Evolutionary conservation across 2,888 invertebrate genomes (phyloP).

Genomic region (Stenodema calcarata): DNA sequence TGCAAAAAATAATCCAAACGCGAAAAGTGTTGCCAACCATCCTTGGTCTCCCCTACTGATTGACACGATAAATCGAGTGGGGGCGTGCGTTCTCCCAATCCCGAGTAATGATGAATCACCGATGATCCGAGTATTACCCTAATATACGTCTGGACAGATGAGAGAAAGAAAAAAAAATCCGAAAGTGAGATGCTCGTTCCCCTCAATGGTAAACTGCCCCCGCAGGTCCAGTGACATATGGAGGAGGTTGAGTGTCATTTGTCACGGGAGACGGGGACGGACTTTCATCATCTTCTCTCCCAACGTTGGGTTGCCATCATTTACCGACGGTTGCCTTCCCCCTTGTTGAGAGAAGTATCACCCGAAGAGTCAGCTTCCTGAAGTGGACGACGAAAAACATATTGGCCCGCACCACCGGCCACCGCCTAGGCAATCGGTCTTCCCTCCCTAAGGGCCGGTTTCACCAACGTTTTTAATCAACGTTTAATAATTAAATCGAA

Average conservation of each 20-base stretch:
- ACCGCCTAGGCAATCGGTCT: not conserved
- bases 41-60: too few species aligned
- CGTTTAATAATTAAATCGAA: too few species aligned
- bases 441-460: not conserved
- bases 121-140: constrained; percentile 8
- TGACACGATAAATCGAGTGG: too few species aligned
- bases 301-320: constrained; percentile 14
- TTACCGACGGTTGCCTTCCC: not conserved
- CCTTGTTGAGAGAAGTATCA: constrained; percentile 2
- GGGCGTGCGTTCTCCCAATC: not conserved
- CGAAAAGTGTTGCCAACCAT: too few species aligned
- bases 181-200: not conserved
- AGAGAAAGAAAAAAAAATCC: not conserved
- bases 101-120: constrained; percentile 11
- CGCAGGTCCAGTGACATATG: constrained; percentile 17
- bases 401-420: not conserved
- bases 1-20: too few species aligned
- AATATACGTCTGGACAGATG: constrained; percentile 26
- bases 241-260: constrained; percentile 31
- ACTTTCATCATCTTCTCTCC: not conserved
- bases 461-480: too few species aligned
- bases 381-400: not conserved
- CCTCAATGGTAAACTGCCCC: not conserved
- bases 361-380: not conserved
- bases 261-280: constrained; percentile 2